Evolutionary conservation across 2,888 invertebrate species (phyloP).

Genomic region (Tachina grossa): DNA sequence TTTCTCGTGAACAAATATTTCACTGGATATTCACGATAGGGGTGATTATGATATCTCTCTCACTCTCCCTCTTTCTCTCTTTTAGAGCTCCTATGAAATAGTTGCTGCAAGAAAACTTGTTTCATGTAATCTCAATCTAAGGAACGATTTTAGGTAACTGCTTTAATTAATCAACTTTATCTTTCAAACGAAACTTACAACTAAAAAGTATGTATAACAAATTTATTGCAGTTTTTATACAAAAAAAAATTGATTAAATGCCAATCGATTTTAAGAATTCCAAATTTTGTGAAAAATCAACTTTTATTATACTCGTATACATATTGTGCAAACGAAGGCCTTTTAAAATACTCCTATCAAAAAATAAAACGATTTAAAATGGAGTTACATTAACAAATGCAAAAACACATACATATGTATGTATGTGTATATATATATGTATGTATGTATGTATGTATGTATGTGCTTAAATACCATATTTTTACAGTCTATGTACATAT

Average conservation of each 20-base stretch:
- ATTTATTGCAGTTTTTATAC: conserved; percentile 25
- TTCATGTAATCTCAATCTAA: too few relatives aligned
- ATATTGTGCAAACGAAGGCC: conserved; percentile 46
- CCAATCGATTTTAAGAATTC: conserved; percentile 53
- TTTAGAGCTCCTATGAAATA: too few relatives aligned
- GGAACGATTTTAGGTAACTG: too few relatives aligned
- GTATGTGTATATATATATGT: neutral
- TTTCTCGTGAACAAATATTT: too few relatives aligned
- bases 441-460: neutral
- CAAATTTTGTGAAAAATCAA: conserved; percentile 43
- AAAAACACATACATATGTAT: neutral
- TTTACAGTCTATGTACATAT: neutral
- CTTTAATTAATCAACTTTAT: neutral
- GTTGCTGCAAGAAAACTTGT: too few relatives aligned
- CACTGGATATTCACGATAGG: too few relatives aligned
- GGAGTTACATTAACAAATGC: conserved; percentile 6
- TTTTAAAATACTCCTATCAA: conserved; percentile 59
- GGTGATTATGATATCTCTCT: too few relatives aligned
- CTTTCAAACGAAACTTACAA: conserved; percentile 31
- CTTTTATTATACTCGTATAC: too few relatives aligned
- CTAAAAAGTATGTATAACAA: conserved; percentile 50
- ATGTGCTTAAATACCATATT: neutral
- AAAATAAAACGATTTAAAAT: conserved; percentile 16
- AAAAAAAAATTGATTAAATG: conserved; percentile 22
- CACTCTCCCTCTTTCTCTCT: too few relatives aligned